Evolutionary conservation across 2,888 invertebrate genomes (phyloP).

Genomic region (Junonia oenone): DNA sequence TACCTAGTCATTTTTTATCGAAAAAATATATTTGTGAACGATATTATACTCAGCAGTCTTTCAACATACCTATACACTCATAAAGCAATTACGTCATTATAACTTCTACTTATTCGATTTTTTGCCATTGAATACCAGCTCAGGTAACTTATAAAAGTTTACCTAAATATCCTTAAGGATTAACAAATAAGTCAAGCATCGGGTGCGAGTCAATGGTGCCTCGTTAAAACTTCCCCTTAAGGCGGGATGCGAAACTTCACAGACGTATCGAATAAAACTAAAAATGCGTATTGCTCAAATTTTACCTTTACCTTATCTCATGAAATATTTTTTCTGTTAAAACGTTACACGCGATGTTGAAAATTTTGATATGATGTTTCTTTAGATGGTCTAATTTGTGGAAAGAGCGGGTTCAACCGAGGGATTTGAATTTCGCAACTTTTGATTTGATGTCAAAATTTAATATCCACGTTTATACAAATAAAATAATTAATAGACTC

Average conservation of each 20-base stretch:
- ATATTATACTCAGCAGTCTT: too few relatives aligned
- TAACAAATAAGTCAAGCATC: slow-evolving; percentile 49
- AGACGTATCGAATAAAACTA: slow-evolving; percentile 31
- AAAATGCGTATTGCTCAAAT: slow-evolving; percentile 24
- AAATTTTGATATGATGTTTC: not conserved
- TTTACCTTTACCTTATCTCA: not conserved
- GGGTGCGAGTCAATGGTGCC: slow-evolving; percentile 53
- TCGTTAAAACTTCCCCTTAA: slow-evolving; percentile 36
- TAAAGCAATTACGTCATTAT: not conserved
- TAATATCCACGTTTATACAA: too few relatives aligned
- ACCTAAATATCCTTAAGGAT: slow-evolving; percentile 51
- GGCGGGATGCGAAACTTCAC: slow-evolving; percentile 29
- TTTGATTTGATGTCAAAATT: too few relatives aligned
- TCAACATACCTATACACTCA: too few relatives aligned
- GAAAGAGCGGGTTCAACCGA: too few relatives aligned
- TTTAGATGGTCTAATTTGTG: not conserved
- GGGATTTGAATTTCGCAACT: too few relatives aligned
- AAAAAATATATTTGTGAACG: too few relatives aligned
- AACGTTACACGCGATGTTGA: too few relatives aligned
- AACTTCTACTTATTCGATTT: not conserved
- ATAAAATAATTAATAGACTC: too few relatives aligned
- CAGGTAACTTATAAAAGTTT: slow-evolving; percentile 39
- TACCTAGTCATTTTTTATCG: too few relatives aligned
- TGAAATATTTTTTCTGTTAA: too few relatives aligned
- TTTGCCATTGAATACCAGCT: not conserved